Evolutionary conservation across 2,797 vertebrate species (phyloP).

Genomic region (Gymnoscopelus microlampas): DNA sequence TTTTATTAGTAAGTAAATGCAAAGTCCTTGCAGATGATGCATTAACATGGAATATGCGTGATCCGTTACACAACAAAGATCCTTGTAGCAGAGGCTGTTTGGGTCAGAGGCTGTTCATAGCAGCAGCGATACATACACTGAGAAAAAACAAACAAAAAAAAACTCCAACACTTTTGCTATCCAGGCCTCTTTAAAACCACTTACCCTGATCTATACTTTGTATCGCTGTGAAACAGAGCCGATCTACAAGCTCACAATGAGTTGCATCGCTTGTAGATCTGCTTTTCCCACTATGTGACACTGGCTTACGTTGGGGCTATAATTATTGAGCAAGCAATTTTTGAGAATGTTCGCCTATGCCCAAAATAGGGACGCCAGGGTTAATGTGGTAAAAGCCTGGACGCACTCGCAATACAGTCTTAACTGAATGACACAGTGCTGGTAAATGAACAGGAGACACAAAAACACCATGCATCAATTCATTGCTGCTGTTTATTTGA

Average conservation of each 20-base stretch:
- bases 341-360: too few species aligned
- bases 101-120: conserved; percentile 71
- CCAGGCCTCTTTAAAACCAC: conserved; percentile 25
- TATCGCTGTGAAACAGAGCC: too few species aligned
- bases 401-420: too few species aligned
- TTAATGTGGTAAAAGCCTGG: too few species aligned
- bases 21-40: conserved; percentile 79
- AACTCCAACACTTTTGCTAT: conserved; percentile 49
- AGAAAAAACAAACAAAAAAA: conserved; percentile 38
- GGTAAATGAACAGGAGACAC: conserved; percentile 75
- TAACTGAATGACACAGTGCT: conserved; percentile 56
- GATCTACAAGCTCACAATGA: too few species aligned
- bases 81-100: conserved; percentile 75
- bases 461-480: conserved; percentile 79
- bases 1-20: conserved; percentile 84
- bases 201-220: too few species aligned
- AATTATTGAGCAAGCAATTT: too few species aligned
- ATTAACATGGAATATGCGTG: conserved; percentile 73
- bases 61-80: conserved; percentile 79
- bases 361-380: too few species aligned
- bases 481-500: conserved; percentile 69
- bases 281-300: too few species aligned
- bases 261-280: too few species aligned
- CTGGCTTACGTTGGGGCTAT: too few species aligned
- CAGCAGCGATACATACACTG: conserved; percentile 76